phyloP scores from a whole-genome alignment of 2,888 invertebrate genomes.

The Agrotis segetum region DNA sequence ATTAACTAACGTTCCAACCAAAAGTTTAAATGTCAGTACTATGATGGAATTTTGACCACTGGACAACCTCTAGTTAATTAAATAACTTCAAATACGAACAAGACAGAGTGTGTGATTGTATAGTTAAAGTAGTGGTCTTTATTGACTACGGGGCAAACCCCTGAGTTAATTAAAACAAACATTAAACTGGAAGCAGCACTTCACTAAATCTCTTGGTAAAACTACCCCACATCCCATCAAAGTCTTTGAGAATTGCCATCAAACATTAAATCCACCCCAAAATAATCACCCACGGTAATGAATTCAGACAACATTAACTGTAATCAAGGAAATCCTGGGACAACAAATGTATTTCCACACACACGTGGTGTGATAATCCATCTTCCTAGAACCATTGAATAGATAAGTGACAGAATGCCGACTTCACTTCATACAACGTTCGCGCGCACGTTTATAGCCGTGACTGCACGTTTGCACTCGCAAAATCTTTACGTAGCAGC shows the following conservation, averaged over 20 bases:
- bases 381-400: slow-evolving; percentile 56
- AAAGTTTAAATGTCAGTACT: no score
- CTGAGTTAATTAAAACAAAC: slow-evolving; percentile 34
- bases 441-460: not conserved
- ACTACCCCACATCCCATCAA: slow-evolving; percentile 14
- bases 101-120: not conserved
- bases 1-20: no score
- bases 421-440: no score
- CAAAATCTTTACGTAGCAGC: not conserved
- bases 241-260: slow-evolving; percentile 16
- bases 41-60: no score
- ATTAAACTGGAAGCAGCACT: slow-evolving; percentile 20
- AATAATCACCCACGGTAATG: slow-evolving; percentile 38
- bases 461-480: not conserved
- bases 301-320: slow-evolving; percentile 42
- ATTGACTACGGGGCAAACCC: not conserved
- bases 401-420: slow-evolving; percentile 24
- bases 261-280: slow-evolving; percentile 41
- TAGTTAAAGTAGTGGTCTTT: not conserved
- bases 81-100: not conserved
- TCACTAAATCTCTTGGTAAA: slow-evolving; percentile 29
- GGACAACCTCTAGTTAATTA: not conserved
- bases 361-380: slow-evolving; percentile 53
- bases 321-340: slow-evolving; percentile 52
- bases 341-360: slow-evolving; percentile 43